Conservation (phyloP, 2,797 vertebrate species). For the Lepilemur septentrionalis region DNA sequence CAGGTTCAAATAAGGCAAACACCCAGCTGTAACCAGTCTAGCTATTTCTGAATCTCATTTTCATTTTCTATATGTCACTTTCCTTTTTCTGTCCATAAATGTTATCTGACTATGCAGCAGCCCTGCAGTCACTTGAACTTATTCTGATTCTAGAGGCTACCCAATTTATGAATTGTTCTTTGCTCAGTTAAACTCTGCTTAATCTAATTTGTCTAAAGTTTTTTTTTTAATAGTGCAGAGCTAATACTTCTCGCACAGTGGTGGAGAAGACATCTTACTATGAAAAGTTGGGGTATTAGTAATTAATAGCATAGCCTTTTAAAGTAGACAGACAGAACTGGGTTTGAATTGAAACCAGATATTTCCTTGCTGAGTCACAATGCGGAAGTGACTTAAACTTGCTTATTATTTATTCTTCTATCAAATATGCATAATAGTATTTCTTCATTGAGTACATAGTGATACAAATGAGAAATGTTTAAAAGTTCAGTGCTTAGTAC, state of each 20-base stretch:
- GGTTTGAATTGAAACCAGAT: not conserved
- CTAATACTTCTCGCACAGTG: not conserved
- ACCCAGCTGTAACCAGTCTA: not conserved
- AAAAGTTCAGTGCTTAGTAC: not conserved
- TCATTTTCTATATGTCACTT: not conserved
- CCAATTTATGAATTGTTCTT: not conserved
- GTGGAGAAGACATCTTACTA: not conserved
- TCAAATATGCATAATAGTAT: not conserved
- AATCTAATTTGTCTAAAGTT: not conserved
- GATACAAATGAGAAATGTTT: not conserved
- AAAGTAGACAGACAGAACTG: not conserved
- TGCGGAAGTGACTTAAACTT: not conserved
- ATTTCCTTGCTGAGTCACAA: not conserved
- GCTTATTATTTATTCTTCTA: not conserved
- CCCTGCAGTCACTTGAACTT: not conserved
- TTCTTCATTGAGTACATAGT: not conserved
- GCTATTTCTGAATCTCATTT: not conserved
- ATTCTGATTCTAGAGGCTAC: not conserved
- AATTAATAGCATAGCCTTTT: constrained; percentile 8
- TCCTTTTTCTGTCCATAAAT: not conserved
- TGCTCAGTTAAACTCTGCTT: not conserved
- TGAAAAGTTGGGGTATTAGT: not conserved
- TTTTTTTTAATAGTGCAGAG: not conserved
- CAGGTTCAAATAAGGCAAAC: not conserved
- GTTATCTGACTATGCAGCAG: not conserved